These are phyloP conservation scores for Periophthalmus magnuspinnatus DNA, from an alignment of 2,797 vertebrate genomes.

Conservation along the genomic window DNA sequence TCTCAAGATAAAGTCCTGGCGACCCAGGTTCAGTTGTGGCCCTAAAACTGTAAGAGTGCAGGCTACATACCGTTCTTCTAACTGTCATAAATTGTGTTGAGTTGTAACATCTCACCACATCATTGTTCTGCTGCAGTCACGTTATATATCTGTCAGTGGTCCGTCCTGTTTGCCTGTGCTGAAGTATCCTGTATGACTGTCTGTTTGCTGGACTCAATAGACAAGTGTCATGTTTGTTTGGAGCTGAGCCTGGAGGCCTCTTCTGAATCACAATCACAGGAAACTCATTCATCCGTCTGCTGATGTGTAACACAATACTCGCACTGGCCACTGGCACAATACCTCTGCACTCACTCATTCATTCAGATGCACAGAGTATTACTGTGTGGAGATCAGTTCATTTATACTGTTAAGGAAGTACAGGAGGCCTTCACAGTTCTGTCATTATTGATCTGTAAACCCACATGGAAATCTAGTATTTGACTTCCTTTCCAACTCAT, in stretches of 20 bases:
- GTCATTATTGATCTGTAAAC: slow-evolving; percentile 16
- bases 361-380: slow-evolving; percentile 46
- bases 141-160: neutral
- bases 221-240: slow-evolving; percentile 37
- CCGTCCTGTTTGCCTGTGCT: slow-evolving; percentile 8
- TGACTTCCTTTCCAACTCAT: too few relatives aligned
- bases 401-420: too few relatives aligned
- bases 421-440: slow-evolving; percentile 21
- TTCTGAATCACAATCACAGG: slow-evolving; percentile 41
- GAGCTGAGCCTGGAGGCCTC: slow-evolving; percentile 26
- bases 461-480: too few relatives aligned
- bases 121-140: neutral
- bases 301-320: slow-evolving; percentile 40
- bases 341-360: slow-evolving; percentile 48
- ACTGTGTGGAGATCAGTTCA: slow-evolving; percentile 37
- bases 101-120: neutral
- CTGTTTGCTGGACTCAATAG: slow-evolving; percentile 17
- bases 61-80: neutral
- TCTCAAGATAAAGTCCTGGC: too few relatives aligned
- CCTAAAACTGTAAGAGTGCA: too few relatives aligned
- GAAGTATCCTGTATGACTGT: slow-evolving; percentile 14
- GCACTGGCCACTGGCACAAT: slow-evolving; percentile 27
- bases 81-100: neutral
- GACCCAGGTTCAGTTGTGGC: too few relatives aligned
- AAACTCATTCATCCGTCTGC: slow-evolving; percentile 45